Base-by-base conservation (phyloP, 2,888 invertebrate species). In the Clostera curtula region DNA sequence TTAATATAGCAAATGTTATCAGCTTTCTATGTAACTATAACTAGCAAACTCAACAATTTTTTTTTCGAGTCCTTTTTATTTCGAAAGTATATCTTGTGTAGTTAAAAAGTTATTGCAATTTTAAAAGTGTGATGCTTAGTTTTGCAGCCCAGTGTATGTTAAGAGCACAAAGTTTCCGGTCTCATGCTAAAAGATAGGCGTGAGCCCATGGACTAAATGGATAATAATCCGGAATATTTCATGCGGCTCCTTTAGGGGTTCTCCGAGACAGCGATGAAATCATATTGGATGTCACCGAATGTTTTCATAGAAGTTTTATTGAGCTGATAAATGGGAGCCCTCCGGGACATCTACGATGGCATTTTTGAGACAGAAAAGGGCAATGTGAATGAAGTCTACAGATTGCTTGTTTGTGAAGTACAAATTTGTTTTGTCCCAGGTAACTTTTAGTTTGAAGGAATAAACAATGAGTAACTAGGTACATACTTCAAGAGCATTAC, bases 301-400 rank as follows among this genome's bases (percentile, higher is more conserved):
- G 72, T 72, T 69, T 70, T 70, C 70, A 71, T 72, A 54, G 59
- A 64, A 71, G 67, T 76, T 77, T 76, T 74, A 77, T 77, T 70
- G 67, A 56, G 59, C 69, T 71, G 72, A 72, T 76, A 75, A 79
- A 71, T 73, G 74, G 64, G 54, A 57, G 61, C 67, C 74, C 52
- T 56, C 36, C 42, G 76, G 72, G 70, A 63, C 46, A 48, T 55
- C 60, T 44, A 51, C 60, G 66, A 51, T 45, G 58, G 62, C 73
- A 68, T 59, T 70, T 72, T 71, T 65, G 56, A 65, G 68, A 71
- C 67, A 53, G 49, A 55, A 56, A 55, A 53, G 50, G 49, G 44
- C 36, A 40, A 40, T 41, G 28, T 34, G 33, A 42, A 44, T 40
- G 36, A 40, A 40, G 31, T 31, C 27, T 18, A 28, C 36, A 39